Percentiles rank a stretch among this genome's conserved stretches.
Evolutionary conservation across 2,888 invertebrate genomes (phyloP).

Genomic region (Eristalinus sepulchralis): DNA sequence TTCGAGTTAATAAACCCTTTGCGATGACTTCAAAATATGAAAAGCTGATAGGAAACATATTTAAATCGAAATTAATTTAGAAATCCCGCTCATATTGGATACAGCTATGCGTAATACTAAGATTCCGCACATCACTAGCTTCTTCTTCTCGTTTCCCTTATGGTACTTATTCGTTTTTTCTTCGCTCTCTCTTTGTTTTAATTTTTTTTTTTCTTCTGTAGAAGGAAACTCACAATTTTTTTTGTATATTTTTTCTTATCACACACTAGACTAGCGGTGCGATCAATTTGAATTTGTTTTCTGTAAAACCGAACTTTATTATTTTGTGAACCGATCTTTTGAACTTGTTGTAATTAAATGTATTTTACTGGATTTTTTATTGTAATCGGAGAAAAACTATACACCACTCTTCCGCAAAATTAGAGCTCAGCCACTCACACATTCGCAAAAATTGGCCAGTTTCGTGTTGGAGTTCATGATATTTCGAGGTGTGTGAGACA

Average conservation of each 20-base stretch:
- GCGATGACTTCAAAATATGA: not conserved
- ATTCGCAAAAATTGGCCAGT: slow-evolving; percentile 32
- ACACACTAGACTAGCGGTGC: slow-evolving; percentile 50
- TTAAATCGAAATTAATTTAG: slow-evolving; percentile 11
- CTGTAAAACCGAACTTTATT: slow-evolving; percentile 46
- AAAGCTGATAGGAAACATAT: not conserved
- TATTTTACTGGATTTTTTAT: slow-evolving; percentile 52
- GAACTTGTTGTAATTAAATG: slow-evolving; percentile 38
- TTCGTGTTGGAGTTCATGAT: slow-evolving; percentile 35
- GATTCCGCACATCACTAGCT: slow-evolving; percentile 60
- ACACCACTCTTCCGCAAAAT: slow-evolving; percentile 70
- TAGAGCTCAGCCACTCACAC: slow-evolving; percentile 64
- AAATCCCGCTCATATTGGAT: slow-evolving; percentile 31
- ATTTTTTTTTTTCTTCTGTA: slow-evolving; percentile 47
- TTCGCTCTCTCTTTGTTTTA: slow-evolving; percentile 65
- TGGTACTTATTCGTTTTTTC: slow-evolving; percentile 56
- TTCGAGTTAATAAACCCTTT: no score
- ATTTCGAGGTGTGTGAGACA: not conserved
- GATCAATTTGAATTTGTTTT: slow-evolving; percentile 45
- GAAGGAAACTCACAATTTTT: slow-evolving; percentile 66
- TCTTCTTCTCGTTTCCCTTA: slow-evolving; percentile 56
- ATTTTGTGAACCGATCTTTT: slow-evolving; percentile 26
- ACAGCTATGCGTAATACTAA: slow-evolving; percentile 35
- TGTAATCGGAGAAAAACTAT: slow-evolving; percentile 59
- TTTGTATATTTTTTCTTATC: slow-evolving; percentile 49